Conservation (phyloP, 2,797 vertebrate species). For the Malacoraja senta region DNA sequence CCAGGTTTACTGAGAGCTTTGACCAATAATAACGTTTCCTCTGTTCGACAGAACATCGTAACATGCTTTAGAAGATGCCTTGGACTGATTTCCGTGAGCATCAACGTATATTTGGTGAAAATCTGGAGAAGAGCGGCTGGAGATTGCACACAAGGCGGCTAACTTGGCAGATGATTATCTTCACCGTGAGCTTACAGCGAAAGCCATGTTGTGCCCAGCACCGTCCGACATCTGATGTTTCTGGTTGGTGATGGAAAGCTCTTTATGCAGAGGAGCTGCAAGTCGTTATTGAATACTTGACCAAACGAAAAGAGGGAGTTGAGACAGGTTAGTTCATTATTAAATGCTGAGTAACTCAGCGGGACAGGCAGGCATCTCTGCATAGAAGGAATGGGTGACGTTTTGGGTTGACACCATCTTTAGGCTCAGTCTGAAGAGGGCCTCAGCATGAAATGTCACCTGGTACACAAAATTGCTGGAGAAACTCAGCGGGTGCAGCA, state of each 20-base stretch:
- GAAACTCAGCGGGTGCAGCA: too few relatives aligned
- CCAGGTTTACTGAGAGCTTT: background rate
- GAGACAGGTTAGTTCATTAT: constrained; percentile 49
- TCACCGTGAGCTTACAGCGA: constrained; percentile 54
- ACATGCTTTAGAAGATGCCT: constrained; percentile 68
- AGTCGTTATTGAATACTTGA: constrained; percentile 54
- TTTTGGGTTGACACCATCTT: too few relatives aligned
- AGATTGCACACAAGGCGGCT: constrained; percentile 58
- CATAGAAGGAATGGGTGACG: too few relatives aligned
- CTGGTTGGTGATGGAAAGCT: constrained; percentile 60
- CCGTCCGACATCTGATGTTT: constrained; percentile 58
- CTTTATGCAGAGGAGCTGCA: constrained; percentile 59
- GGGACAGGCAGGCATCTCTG: too few relatives aligned
- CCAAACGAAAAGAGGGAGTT: constrained; percentile 57
- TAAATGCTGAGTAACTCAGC: too few relatives aligned
- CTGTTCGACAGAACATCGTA: constrained; percentile 57
- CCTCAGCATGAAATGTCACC: too few relatives aligned
- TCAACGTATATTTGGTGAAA: constrained; percentile 50
- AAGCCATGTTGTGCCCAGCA: constrained; percentile 56
- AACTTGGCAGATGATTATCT: constrained; percentile 65
- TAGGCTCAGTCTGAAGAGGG: too few relatives aligned
- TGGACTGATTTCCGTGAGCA: constrained; percentile 61
- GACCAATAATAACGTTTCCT: constrained; percentile 13
- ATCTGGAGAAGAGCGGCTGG: constrained; percentile 52
- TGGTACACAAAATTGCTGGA: too few relatives aligned